phyloP scores from a whole-genome alignment of 64 coral and sea anemone genomes.

The Trachythela sp. region DNA sequence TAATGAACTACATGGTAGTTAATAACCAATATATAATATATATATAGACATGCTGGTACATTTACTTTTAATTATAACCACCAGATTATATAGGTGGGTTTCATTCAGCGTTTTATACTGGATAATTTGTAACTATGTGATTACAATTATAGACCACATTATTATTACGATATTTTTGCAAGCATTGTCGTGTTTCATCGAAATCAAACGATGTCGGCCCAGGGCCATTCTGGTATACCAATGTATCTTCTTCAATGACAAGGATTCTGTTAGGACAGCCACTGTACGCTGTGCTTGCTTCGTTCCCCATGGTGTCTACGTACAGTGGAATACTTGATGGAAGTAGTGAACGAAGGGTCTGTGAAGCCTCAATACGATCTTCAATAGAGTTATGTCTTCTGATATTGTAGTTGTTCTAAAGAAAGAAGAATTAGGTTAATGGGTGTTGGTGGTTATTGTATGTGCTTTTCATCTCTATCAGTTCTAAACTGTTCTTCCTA shows the following conservation, averaged over 20 bases:
- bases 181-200: background rate
- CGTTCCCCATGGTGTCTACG: background rate
- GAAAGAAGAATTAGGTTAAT: background rate
- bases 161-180: background rate
- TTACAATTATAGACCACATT: background rate
- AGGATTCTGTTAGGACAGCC: background rate
- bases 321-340: background rate
- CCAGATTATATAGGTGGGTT: no score
- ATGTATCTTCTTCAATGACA: background rate
- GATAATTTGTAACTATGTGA: background rate
- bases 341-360: background rate
- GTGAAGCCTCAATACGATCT: background rate
- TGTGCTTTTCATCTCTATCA: no score
- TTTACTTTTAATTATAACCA: no score
- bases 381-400: background rate
- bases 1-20: no score
- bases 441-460: no score
- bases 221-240: background rate
- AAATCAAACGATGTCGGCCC: background rate
- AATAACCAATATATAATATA: no score
- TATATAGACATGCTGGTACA: no score
- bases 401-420: slow-evolving; percentile 1
- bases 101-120: no score
- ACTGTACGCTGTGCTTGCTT: background rate
- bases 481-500: no score